Conservation (phyloP, 2,888 invertebrate genomes). For the Apocheima hispidaria region DNA sequence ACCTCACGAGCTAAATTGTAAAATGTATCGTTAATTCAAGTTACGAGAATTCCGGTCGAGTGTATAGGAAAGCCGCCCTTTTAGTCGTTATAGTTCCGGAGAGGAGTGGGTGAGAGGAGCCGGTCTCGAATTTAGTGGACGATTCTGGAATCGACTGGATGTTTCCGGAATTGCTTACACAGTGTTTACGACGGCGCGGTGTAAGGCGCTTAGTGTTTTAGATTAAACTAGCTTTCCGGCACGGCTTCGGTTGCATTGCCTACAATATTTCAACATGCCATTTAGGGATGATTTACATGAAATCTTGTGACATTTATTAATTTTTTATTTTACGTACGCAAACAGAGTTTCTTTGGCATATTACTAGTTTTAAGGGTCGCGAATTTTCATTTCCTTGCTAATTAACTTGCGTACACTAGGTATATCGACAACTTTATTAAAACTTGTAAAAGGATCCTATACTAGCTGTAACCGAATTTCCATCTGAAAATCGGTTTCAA, state of each 20-base stretch:
- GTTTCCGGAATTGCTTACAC: conserved; percentile 7
- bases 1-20: neutral
- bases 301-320: too few relatives aligned
- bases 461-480: neutral
- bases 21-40: conserved; percentile 6
- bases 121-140: neutral
- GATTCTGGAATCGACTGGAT: neutral
- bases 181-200: neutral
- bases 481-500: neutral
- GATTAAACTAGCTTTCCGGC: too few relatives aligned
- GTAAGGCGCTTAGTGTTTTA: neutral
- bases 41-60: neutral
- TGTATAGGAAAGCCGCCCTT: neutral
- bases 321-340: too few relatives aligned
- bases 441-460: neutral
- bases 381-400: too few relatives aligned
- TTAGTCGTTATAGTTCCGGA: conserved; percentile 4
- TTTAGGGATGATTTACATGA: too few relatives aligned
- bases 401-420: too few relatives aligned
- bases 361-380: too few relatives aligned
- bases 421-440: too few relatives aligned
- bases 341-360: too few relatives aligned
- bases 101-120: neutral
- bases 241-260: too few relatives aligned
- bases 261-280: too few relatives aligned